Base-by-base conservation (phyloP, 2,113 vertebrate genomes). In the Holacanthus passer region DNA sequence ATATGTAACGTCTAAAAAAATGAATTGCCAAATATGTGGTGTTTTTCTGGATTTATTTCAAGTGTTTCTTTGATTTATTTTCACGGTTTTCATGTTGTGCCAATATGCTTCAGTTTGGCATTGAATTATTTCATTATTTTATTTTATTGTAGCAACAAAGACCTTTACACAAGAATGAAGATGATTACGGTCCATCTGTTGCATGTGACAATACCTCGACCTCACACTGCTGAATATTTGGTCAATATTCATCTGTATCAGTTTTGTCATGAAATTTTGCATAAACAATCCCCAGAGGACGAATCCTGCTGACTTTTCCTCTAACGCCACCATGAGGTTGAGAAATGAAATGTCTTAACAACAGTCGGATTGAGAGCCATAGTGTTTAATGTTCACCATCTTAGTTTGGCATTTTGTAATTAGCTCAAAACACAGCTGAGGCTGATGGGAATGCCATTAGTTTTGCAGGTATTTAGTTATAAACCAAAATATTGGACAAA, bases 11-110 rank as follows among this genome's bases (percentile, higher is more conserved):
- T 37, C 1, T 6, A 16, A 47, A 45, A 37, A 48, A 48, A 29
- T n/a, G n/a, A n/a, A n/a, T n/a, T n/a, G 53, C 69, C 27, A 75
- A 47, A 73, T 60, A 60, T 80, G 50, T 24, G 56, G 17, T 64
- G 37, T 47, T 70, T 17, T 72, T 64, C 16, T 48, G 41, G 52
- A 73, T 66, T 70, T 63, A 47, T 62, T 75, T 76, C 22, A 69
- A 63, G 43, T n/a, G 35, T 60, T 43, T 69, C 73, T 77, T 53
- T 82, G 64, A 59, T 69, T 69, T 71, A 24, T 60, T 69, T 58
- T 62, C 39, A 64, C 56, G 64, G 63, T 19, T 35, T 62, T 24
- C 20, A 64, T 52, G 31, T 64, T 47, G 35, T 37, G 68, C 75
- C 11, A 87, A 73, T 29, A 66, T 29, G 69, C 53, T 35, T 76